Conservation (phyloP, 2,797 vertebrate genomes). For the Cyprinella venusta region DNA sequence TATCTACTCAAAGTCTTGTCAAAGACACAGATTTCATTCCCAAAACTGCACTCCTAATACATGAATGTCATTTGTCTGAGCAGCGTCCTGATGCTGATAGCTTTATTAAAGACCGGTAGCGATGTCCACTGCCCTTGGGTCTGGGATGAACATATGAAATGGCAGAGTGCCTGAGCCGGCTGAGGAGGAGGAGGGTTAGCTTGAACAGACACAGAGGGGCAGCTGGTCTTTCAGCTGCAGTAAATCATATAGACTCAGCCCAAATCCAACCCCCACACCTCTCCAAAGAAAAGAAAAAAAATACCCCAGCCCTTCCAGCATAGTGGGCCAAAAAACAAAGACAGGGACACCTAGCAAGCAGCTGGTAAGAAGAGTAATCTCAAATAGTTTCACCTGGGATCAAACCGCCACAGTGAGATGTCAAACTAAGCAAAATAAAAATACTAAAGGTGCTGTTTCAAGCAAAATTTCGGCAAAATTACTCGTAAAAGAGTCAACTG, state of each 20-base stretch:
- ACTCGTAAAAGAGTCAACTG: too few species aligned
- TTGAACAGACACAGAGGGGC: conserved; percentile 86
- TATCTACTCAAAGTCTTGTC: conserved; percentile 63
- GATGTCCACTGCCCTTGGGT: conserved; percentile 40
- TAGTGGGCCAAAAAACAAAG: conserved; percentile 87
- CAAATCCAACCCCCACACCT: conserved; percentile 65
- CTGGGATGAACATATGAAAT: conserved; percentile 56
- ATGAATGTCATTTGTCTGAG: conserved; percentile 19
- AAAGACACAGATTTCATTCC: conserved; percentile 19
- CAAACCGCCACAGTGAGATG: conserved; percentile 73
- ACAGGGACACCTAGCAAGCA: conserved; percentile 85
- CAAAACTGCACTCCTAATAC: conserved; percentile 18
- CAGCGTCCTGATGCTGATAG: conserved; percentile 39
- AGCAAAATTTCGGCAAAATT: neutral
- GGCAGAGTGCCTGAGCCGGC: conserved; percentile 53
- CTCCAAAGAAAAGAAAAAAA: conserved; percentile 56
- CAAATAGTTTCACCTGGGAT: conserved; percentile 85
- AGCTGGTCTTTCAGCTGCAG: conserved; percentile 99
- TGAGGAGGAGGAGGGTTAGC: conserved; percentile 59
- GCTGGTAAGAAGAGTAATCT: conserved; percentile 83
- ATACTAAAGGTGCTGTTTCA: neutral
- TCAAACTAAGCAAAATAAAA: conserved; percentile 55
- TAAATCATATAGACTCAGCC: conserved; percentile 96
- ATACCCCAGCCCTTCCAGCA: conserved; percentile 71
- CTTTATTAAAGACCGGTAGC: conserved; percentile 51